These are phyloP conservation scores for Cantharis nigra DNA, from an alignment of 2,888 invertebrate species.

Conservation along the genomic window DNA sequence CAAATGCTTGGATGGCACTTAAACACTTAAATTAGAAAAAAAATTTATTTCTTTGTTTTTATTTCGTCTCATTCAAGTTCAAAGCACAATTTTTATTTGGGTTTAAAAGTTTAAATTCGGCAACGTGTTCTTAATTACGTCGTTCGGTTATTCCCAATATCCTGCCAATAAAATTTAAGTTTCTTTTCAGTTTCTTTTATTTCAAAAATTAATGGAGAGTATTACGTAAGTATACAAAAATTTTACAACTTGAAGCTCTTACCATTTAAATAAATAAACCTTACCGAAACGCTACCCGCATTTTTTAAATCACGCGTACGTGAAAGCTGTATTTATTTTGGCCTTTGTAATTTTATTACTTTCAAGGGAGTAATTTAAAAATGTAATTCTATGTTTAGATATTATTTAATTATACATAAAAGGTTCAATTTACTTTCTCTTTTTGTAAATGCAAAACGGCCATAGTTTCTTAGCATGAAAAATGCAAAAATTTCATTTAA, in stretches of 20 bases:
- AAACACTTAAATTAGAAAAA: background rate
- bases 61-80: background rate
- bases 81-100: background rate
- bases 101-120: background rate
- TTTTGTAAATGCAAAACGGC: background rate
- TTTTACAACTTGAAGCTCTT: background rate
- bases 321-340: background rate
- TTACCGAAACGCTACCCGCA: background rate
- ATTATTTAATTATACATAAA: background rate
- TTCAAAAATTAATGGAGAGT: background rate
- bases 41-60: background rate
- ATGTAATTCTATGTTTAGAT: background rate
- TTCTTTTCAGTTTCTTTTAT: background rate
- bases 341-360: background rate
- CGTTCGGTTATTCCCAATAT: background rate
- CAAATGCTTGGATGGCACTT: too few species aligned
- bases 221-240: background rate
- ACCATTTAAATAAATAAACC: background rate
- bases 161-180: background rate
- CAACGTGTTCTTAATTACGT: background rate
- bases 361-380: background rate
- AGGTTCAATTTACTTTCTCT: background rate
- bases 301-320: background rate
- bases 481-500: background rate
- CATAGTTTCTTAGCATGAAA: background rate